Base-by-base conservation (phyloP, 1,140 invertebrate genomes). In the Macrocentrus cingulum region DNA sequence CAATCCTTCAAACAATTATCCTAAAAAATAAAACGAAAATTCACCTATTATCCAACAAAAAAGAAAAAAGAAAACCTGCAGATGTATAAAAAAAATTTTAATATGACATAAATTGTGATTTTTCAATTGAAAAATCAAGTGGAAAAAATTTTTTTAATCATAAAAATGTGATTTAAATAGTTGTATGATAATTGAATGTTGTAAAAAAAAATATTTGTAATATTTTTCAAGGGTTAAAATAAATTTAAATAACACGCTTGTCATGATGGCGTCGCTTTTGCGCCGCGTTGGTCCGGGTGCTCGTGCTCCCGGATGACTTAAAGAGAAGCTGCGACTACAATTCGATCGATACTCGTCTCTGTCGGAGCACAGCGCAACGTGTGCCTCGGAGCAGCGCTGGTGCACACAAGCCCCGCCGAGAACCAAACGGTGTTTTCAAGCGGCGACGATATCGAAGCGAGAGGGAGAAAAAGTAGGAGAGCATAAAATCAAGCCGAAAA, bases 321-420 rank as follows among this genome's bases (percentile, higher is more conserved):
- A 76, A 77, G 75, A 73, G 75, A 77, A 75, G 75, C 75, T 77
- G 75, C 71, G 68, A 77, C 69, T 74, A 68, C 62, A 62, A 64
- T 59, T 63, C 66, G 74, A 76, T 77, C 74, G 75, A 77, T 77
- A 77, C 74, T 55, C 57, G 39, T 46, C 52, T 39, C 36, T 39
- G 44, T 51, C 25, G 49, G 32, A 16, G 25, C 49, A 51, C 16
- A 19, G 32, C 16, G n/a, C 44, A 23, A 46, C 36, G 36, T 39
- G 44, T 23, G 51, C 39, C 36, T 23, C 41, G 18, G 23, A 32
- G 25, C 39, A n/a, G 41, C 16, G 45, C 52, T 44, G 29, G n/a
- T n/a, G n/a, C n/a, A n/a, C n/a, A n/a, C 52, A 32, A 49, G 34
- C 20, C 18, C 25, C 23, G 9, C 22, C n/a, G n/a, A n/a, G n/a